Evolutionary conservation across 2,888 invertebrate species (phyloP).

Genomic region (Hyppa rectilinea): DNA sequence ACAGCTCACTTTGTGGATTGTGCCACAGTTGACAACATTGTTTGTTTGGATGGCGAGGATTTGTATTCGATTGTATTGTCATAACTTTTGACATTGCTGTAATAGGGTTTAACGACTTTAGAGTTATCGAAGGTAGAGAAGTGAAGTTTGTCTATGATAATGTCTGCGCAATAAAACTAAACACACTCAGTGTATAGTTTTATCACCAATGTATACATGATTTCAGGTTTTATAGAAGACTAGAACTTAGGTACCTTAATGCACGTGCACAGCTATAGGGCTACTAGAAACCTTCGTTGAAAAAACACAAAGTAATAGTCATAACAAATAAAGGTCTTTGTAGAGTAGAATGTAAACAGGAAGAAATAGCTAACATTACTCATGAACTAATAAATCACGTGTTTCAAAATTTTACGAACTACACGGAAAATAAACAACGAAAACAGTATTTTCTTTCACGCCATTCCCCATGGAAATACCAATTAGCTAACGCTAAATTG

Average conservation of each 20-base stretch:
- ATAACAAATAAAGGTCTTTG: conserved; percentile 24
- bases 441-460: conserved; percentile 31
- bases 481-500: conserved; percentile 8
- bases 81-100: conserved; percentile 31
- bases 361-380: conserved; percentile 37
- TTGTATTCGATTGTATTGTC: background rate
- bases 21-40: conserved; percentile 41
- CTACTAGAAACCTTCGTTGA: background rate
- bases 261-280: background rate
- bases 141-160: background rate
- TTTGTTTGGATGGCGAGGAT: conserved; percentile 36
- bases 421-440: conserved; percentile 36
- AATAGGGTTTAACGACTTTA: conserved; percentile 31
- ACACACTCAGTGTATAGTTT: too few relatives aligned
- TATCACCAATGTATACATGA: background rate
- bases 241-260: background rate
- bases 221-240: background rate
- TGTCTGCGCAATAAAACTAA: background rate
- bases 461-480: conserved; percentile 36
- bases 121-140: background rate
- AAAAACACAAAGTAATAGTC: background rate
- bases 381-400: conserved; percentile 24
- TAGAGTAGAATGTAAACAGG: conserved; percentile 42
- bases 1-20: conserved; percentile 56
- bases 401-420: conserved; percentile 22